These are phyloP conservation scores for Tyto alba DNA, from an alignment of 2,113 vertebrate genomes.

Conservation along the genomic window DNA sequence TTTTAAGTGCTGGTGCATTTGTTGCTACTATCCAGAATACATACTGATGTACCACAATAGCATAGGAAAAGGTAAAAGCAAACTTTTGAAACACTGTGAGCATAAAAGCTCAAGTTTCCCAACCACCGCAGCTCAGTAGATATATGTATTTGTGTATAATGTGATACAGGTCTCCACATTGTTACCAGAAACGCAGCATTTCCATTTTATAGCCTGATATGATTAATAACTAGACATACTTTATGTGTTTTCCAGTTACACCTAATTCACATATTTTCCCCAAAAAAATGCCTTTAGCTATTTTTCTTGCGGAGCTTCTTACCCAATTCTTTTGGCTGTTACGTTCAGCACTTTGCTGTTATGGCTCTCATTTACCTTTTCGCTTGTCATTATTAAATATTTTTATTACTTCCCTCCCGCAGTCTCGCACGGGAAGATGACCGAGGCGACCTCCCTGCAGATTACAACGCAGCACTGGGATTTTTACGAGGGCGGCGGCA, in stretches of 20 bases:
- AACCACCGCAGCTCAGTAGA: not conserved
- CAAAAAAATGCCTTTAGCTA: not conserved
- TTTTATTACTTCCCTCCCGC: not conserved
- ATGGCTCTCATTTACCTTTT: not conserved
- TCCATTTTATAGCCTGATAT: not conserved
- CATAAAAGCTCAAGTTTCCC: not conserved
- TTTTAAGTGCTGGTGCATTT: not conserved
- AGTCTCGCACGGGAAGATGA: rapidly evolving
- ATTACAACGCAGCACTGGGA: rapidly evolving
- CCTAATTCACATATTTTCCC: not conserved
- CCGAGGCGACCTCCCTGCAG: rapidly evolving
- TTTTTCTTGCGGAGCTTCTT: not conserved
- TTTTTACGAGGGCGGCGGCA: not conserved
- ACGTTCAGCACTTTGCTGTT: not conserved
- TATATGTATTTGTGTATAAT: not conserved
- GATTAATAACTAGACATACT: not conserved
- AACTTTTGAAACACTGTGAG: not conserved
- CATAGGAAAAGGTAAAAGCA: not conserved
- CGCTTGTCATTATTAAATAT: not conserved
- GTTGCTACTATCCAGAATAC: not conserved
- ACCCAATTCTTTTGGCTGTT: not conserved
- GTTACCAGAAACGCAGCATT: not conserved
- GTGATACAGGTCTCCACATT: not conserved
- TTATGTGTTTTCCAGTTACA: not conserved
- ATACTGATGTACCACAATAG: not conserved